Conservation (phyloP, 1,140 invertebrate genomes). For the Neodiprion pinetum region DNA sequence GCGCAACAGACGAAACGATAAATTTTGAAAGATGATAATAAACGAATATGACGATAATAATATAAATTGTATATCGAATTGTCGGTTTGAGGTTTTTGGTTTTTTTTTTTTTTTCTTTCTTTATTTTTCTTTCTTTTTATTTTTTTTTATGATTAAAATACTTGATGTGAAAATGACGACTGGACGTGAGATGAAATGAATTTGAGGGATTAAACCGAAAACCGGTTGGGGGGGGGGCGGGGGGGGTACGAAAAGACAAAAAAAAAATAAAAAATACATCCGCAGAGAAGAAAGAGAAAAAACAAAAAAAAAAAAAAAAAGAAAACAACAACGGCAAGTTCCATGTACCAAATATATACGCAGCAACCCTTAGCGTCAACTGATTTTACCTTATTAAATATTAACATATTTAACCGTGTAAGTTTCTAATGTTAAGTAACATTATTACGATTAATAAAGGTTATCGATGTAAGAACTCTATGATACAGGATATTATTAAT, state of each 20-base stretch:
- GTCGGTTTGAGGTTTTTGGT: too few relatives aligned
- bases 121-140: too few relatives aligned
- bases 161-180: not conserved
- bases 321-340: not conserved
- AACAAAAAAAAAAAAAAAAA: not conserved
- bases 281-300: not conserved
- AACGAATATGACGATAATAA: too few relatives aligned
- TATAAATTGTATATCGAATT: too few relatives aligned
- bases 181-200: not conserved
- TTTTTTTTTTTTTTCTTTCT: too few relatives aligned
- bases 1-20: not conserved
- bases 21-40: too few relatives aligned
- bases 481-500: not conserved
- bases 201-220: not conserved
- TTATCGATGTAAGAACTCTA: slow-evolving; percentile 7
- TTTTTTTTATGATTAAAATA: not conserved
- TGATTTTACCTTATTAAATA: slow-evolving; percentile 4
- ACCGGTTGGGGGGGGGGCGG: not conserved
- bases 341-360: not conserved
- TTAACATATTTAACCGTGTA: not conserved
- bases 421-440: not conserved
- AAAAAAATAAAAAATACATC: not conserved
- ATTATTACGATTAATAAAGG: not conserved
- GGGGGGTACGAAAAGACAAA: not conserved
- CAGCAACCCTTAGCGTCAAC: slow-evolving; percentile 3